Base-by-base conservation (phyloP, 2,113 vertebrate genomes). In the Triplophysa rosa region DNA sequence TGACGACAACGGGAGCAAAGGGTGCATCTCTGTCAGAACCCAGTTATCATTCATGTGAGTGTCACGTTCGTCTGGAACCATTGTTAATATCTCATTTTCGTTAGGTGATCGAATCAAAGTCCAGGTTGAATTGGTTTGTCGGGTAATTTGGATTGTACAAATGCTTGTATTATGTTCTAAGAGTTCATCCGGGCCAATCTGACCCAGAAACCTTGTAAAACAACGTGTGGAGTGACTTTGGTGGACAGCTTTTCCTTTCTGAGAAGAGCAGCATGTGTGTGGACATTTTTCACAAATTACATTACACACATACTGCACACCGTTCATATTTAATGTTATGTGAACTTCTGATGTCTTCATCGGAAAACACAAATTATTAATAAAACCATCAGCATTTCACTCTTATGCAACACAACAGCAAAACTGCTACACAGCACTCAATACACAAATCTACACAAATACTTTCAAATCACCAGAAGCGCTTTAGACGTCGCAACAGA, bases 311-410 rank as follows among this genome's bases (percentile, higher is more conserved):
- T 71, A 9, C 11, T 45, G 10, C 11, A 45, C 62, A 47, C 40
- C 37, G 40, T 68, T 66, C 29, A 7, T 78, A 83, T 82, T 49
- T 45, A 0, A 49, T 86, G 87, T 90, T 88, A 90, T 88, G 87
- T 74, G 82, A 87, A 90, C 85, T 86, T 87, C 87, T 86, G 8
- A n/a, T 29, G 29, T 64, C 14, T 37, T 79, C 29, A 54, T 71
- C 33, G 58, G 14, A 70, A 72, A 69, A 78, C 26, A 78, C 17
- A 49, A n/a, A 33, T 72, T 54, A 78, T 73, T 42, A 77, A 87
- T 4, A 33, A 40, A 66, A 63, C 58, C 59, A 61, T 45, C 21
- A 66, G 61, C 59, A 72, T 45, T 68, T 64, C 29, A 40, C 70
- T 78, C 71, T 26, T 75, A 62, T 49, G 33, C 49, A 80, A 68